A percentile compares a stretch with the other conserved stretches of the same genome.
Conservation (phyloP, 2,113 vertebrate genomes). For the Protomyctophum bolini region DNA sequence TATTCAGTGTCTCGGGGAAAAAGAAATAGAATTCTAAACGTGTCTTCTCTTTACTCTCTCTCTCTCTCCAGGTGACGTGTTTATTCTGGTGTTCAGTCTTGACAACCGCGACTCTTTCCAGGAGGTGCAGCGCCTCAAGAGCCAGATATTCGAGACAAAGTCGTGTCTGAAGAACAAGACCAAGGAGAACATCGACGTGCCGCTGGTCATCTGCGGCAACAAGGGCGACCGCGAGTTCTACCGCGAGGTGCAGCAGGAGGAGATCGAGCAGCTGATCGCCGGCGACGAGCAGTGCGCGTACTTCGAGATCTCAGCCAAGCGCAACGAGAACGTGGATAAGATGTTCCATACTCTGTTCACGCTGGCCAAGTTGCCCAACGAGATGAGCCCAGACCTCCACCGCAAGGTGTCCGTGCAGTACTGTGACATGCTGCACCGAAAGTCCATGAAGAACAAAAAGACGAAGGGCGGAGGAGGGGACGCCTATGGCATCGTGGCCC, state of each 20-base stretch:
- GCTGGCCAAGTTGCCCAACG: constrained; percentile 93
- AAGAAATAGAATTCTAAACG: background rate
- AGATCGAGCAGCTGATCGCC: constrained; percentile 87
- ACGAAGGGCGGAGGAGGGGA: constrained; percentile 84
- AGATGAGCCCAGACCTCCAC: constrained; percentile 98
- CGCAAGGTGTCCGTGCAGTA: constrained; percentile 93
- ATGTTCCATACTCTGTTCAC: constrained; percentile 96
- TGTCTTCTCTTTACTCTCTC: background rate
- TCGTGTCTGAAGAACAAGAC: constrained; percentile 95
- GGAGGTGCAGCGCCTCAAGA: constrained; percentile 94
- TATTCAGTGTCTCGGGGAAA: background rate
- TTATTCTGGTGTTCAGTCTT: constrained; percentile 96
- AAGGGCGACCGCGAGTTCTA: constrained; percentile 91
- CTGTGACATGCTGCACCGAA: constrained; percentile 90
- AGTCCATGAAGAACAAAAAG: constrained; percentile 86
- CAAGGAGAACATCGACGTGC: constrained; percentile 92
- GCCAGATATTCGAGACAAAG: constrained; percentile 96
- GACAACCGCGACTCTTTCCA: constrained; percentile 96
- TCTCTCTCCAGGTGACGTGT: constrained; percentile 87
- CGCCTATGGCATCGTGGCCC: constrained; percentile 91
- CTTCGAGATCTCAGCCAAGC: constrained; percentile 97
- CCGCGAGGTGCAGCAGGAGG: constrained; percentile 86
- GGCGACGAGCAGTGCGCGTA: constrained; percentile 91
- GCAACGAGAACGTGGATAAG: constrained; percentile 93
- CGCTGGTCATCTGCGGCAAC: constrained; percentile 96